phyloP scores from a whole-genome alignment of 2,113 vertebrate species.

The Muscicapa adusta region DNA sequence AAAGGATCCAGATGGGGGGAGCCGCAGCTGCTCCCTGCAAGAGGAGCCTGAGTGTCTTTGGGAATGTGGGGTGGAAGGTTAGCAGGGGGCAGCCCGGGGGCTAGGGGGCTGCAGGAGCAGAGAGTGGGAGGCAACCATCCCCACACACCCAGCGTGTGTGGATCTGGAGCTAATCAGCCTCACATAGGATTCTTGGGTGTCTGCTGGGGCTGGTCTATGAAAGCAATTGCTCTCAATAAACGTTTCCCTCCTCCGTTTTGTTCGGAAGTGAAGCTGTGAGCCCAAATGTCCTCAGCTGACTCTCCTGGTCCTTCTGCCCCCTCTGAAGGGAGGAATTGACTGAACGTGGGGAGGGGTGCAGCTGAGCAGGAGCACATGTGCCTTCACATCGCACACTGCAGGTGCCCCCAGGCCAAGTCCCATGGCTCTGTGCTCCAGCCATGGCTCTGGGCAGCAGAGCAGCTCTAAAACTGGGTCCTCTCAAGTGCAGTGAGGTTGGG shows the following conservation, averaged over 20 bases:
- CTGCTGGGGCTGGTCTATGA: neutral
- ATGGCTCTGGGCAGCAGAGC: neutral
- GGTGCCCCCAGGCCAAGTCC: neutral
- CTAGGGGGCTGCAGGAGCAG: neutral
- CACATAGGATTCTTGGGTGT: neutral
- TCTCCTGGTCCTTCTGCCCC: neutral
- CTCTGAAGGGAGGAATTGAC: neutral
- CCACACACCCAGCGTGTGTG: neutral
- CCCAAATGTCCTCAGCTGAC: conserved; percentile 39
- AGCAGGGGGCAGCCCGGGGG: neutral
- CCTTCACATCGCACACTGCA: accelerated
- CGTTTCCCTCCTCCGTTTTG: neutral
- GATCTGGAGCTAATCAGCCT: conserved; percentile 34
- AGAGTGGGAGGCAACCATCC: neutral
- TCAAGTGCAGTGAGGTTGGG: neutral
- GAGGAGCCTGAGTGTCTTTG: neutral
- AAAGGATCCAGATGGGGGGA: conserved; percentile 45
- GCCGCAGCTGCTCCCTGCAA: neutral
- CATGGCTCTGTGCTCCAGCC: accelerated
- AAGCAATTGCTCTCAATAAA: conserved; percentile 25
- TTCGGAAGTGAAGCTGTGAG: conserved; percentile 33
- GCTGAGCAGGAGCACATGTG: neutral
- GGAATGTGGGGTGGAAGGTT: neutral
- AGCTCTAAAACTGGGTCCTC: neutral
- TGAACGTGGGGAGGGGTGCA: neutral